Evolutionary conservation across 30 jellyfish, hydroid and myxozoan species (phyloP).

Genomic region (Aurelia aurita complex sp. Pacific): DNA sequence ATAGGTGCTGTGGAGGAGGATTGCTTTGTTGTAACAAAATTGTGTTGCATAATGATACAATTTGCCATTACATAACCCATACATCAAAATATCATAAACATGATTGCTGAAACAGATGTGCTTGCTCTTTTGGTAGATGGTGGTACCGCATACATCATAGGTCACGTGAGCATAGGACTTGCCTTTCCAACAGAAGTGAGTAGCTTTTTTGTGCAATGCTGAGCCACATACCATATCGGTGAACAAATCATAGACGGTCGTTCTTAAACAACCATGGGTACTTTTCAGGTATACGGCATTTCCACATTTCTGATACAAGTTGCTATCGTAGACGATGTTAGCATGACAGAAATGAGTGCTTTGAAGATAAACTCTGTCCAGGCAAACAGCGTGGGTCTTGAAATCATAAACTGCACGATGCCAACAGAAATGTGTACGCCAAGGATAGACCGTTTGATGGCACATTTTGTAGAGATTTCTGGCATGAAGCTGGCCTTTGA

Average conservation of each 20-base stretch:
- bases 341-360: slow-evolving; percentile 13
- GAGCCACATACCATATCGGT: slow-evolving; percentile 1
- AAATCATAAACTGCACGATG: slow-evolving; percentile 5
- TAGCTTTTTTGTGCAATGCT: not conserved
- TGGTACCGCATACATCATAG: slow-evolving; percentile 2
- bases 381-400: slow-evolving; percentile 22
- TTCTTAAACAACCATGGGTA: not conserved
- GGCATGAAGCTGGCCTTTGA: slow-evolving; percentile 2
- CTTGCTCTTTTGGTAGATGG: not conserved
- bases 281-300: not conserved
- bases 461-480: not conserved
- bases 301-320: slow-evolving; percentile 5
- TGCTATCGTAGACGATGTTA: not conserved
- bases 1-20: slow-evolving; percentile 4
- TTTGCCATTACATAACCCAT: not conserved
- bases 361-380: not conserved
- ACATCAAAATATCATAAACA: not conserved
- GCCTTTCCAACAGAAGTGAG: slow-evolving; percentile 3
- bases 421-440: slow-evolving; percentile 45
- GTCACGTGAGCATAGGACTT: not conserved
- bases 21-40: not conserved
- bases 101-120: not conserved
- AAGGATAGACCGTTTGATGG: not conserved
- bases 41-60: slow-evolving; percentile 3
- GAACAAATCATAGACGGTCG: not conserved